Conservation (phyloP, 2,113 vertebrate species). For the Tyrannus savana region DNA sequence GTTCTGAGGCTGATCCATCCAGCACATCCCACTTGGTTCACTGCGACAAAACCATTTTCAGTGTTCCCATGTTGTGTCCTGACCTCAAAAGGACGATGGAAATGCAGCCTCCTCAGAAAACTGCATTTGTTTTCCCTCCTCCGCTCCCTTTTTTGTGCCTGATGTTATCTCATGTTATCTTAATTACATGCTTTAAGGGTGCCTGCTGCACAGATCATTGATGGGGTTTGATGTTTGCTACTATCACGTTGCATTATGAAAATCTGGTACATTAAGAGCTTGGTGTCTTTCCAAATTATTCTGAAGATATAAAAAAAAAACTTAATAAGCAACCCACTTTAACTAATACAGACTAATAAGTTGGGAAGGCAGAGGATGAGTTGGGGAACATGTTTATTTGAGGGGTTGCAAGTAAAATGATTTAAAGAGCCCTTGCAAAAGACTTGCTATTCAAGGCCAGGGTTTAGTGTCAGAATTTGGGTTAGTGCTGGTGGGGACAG, state of each 20-base stretch:
- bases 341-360: slow-evolving; percentile 1
- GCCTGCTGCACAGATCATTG: slow-evolving; percentile 55
- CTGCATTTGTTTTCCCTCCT: not conserved
- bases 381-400: not conserved
- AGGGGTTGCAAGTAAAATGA: not conserved
- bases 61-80: not conserved
- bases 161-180: slow-evolving; percentile 67
- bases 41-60: not conserved
- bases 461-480: slow-evolving; percentile 9
- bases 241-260: slow-evolving; percentile 56
- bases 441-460: not conserved
- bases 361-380: not conserved
- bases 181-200: slow-evolving; percentile 72
- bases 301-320: slow-evolving; percentile 43
- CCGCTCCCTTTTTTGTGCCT: not conserved
- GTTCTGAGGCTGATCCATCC: not conserved
- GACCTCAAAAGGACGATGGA: slow-evolving; percentile 23
- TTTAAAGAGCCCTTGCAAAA: not conserved
- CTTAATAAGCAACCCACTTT: slow-evolving; percentile 46
- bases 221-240: slow-evolving; percentile 75
- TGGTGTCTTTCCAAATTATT: slow-evolving; percentile 61
- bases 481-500: not conserved
- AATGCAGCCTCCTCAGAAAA: not conserved
- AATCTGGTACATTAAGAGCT: slow-evolving; percentile 65
- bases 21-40: not conserved